These are phyloP conservation scores for Hypomecis punctinalis DNA, from an alignment of 2,888 invertebrate genomes.

Conservation along the genomic window DNA sequence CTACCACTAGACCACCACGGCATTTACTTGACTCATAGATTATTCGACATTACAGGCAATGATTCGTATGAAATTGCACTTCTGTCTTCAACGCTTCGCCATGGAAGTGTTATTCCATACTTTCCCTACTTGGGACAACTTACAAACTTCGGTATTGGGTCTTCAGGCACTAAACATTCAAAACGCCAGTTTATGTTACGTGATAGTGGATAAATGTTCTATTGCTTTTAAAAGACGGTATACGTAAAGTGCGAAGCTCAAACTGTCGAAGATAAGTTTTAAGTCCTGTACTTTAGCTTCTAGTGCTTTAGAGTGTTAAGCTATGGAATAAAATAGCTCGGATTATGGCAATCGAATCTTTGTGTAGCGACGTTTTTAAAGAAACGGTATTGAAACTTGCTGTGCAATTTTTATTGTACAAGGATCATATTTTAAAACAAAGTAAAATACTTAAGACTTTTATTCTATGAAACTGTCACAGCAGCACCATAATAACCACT, in stretches of 20 bases:
- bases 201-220: constrained; percentile 45
- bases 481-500: no score
- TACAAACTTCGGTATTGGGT: constrained; percentile 58
- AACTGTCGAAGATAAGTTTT: constrained; percentile 38
- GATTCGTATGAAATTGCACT: constrained; percentile 15
- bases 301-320: constrained; percentile 35
- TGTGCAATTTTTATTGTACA: background rate
- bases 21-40: no score
- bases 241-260: constrained; percentile 35
- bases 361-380: background rate
- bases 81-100: constrained; percentile 13
- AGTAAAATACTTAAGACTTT: no score
- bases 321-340: constrained; percentile 33
- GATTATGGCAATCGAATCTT: constrained; percentile 21
- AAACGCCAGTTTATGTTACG: constrained; percentile 48
- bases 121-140: constrained; percentile 53
- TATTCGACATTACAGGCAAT: constrained; percentile 7
- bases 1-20: no score
- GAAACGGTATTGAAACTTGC: background rate
- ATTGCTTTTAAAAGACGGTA: constrained; percentile 48
- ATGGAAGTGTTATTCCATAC: constrained; percentile 54
- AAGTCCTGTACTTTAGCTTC: constrained; percentile 29
- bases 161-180: constrained; percentile 53
- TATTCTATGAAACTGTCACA: no score
- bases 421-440: no score